Conservation (phyloP, 2,797 vertebrate species). For the Acipenser transmontanus region DNA sequence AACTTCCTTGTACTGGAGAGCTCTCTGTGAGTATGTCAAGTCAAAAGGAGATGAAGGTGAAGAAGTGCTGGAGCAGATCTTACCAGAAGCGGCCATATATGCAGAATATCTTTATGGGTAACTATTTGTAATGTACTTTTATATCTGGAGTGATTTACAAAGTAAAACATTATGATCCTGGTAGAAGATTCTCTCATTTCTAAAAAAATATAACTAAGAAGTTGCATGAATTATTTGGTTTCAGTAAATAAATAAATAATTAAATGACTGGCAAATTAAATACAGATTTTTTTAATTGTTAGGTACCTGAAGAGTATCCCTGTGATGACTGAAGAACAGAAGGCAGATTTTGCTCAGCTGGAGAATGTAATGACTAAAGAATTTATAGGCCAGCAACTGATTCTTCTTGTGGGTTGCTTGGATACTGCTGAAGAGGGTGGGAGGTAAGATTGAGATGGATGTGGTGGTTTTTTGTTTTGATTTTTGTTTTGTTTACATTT, state of each 20-base stretch:
- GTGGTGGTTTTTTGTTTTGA: not conserved
- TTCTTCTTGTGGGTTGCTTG: slow-evolving; percentile 77
- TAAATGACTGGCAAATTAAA: slow-evolving; percentile 10
- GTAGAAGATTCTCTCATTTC: too few relatives aligned
- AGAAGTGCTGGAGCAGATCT: slow-evolving; percentile 74
- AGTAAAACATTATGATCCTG: too few relatives aligned
- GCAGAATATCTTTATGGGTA: slow-evolving; percentile 83
- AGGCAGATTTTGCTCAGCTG: slow-evolving; percentile 73
- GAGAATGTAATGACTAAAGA: slow-evolving; percentile 89
- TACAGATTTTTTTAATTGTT: not conserved
- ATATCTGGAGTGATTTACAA: too few relatives aligned
- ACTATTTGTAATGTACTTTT: slow-evolving; percentile 2
- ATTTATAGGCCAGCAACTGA: slow-evolving; percentile 88
- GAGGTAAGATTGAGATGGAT: slow-evolving; percentile 57
- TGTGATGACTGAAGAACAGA: slow-evolving; percentile 72
- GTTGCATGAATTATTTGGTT: too few relatives aligned
- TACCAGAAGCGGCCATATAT: slow-evolving; percentile 81
- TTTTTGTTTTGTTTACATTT: not conserved
- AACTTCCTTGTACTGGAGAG: slow-evolving; percentile 81
- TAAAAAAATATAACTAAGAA: too few relatives aligned
- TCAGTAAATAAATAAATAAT: too few relatives aligned
- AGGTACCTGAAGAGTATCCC: slow-evolving; percentile 73
- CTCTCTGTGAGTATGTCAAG: slow-evolving; percentile 81
- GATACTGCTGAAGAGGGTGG: slow-evolving; percentile 89
- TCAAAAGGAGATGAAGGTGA: slow-evolving; percentile 80